Evolutionary conservation across 1,140 invertebrate genomes (phyloP).

Genomic region (Euglossa dilemma): DNA sequence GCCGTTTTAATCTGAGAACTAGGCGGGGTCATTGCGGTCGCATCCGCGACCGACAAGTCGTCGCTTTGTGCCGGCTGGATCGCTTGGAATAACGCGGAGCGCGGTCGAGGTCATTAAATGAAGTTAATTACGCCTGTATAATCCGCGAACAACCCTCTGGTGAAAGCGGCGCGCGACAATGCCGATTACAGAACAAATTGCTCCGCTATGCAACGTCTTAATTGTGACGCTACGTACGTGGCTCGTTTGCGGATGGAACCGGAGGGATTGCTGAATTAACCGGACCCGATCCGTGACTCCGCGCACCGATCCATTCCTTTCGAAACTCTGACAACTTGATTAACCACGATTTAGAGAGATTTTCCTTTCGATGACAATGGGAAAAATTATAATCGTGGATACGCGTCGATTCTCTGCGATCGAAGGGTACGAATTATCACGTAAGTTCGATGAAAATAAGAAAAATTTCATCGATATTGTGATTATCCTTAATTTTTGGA

Average conservation of each 20-base stretch:
- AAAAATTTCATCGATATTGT: too few species aligned
- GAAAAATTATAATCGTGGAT: too few species aligned
- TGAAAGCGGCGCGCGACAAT: conserved; percentile 13
- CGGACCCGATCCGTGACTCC: neutral
- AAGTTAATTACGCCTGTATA: conserved; percentile 63
- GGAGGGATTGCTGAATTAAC: conserved; percentile 11
- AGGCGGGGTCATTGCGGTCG: conserved; percentile 45
- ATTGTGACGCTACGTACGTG: conserved; percentile 5
- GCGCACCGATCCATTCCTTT: neutral
- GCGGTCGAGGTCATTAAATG: conserved; percentile 57
- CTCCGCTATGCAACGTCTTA: conserved; percentile 24
- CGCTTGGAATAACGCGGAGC: conserved; percentile 47
- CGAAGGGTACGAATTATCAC: too few species aligned
- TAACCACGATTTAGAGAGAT: neutral
- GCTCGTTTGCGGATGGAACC: neutral
- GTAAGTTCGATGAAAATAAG: too few species aligned
- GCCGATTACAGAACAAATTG: conserved; percentile 42
- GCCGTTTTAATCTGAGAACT: conserved; percentile 41
- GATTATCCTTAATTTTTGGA: too few species aligned
- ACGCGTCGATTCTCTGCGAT: too few species aligned
- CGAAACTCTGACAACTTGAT: neutral
- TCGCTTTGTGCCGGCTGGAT: conserved; percentile 48
- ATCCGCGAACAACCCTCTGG: conserved; percentile 40
- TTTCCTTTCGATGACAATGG: too few species aligned
- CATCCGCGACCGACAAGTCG: conserved; percentile 47